Evolutionary conservation across 2,888 invertebrate genomes (phyloP).

Genomic region (Limnephilus lunatus): DNA sequence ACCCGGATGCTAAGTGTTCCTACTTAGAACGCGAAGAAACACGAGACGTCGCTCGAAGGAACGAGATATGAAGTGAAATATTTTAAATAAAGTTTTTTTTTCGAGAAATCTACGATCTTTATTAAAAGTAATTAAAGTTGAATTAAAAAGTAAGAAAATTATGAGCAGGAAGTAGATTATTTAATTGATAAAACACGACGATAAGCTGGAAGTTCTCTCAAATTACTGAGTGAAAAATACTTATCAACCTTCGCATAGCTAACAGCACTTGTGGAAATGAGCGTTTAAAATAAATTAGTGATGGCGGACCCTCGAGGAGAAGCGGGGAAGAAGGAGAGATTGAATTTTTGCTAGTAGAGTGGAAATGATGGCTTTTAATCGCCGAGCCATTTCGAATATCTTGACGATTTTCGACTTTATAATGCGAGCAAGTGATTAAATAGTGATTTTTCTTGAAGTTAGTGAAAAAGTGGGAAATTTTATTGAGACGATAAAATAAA

Average conservation of each 20-base stretch:
- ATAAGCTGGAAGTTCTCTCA: conserved; percentile 15
- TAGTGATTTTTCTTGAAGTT: not conserved
- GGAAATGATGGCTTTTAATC: not conserved
- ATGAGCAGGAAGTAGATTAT: not conserved
- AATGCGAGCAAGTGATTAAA: not conserved
- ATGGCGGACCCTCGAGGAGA: not conserved
- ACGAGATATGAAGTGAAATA: not conserved
- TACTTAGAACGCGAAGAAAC: not conserved
- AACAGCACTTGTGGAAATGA: conserved; percentile 28
- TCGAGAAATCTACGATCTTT: not conserved
- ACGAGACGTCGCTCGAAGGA: not conserved
- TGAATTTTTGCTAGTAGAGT: not conserved
- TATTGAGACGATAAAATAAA: not conserved
- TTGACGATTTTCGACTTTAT: not conserved
- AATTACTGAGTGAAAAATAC: conserved; percentile 21
- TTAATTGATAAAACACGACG: conserved; percentile 23
- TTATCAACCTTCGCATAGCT: not conserved
- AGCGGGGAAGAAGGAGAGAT: not conserved
- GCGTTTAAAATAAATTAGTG: conserved; percentile 34
- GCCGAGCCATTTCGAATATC: not conserved
- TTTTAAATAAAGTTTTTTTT: not conserved
- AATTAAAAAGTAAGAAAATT: not conserved
- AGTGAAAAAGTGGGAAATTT: not conserved
- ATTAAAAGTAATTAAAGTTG: not conserved
- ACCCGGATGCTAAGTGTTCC: not conserved